Conservation (phyloP, 2,797 vertebrate species). For the Delichon dasypus region DNA sequence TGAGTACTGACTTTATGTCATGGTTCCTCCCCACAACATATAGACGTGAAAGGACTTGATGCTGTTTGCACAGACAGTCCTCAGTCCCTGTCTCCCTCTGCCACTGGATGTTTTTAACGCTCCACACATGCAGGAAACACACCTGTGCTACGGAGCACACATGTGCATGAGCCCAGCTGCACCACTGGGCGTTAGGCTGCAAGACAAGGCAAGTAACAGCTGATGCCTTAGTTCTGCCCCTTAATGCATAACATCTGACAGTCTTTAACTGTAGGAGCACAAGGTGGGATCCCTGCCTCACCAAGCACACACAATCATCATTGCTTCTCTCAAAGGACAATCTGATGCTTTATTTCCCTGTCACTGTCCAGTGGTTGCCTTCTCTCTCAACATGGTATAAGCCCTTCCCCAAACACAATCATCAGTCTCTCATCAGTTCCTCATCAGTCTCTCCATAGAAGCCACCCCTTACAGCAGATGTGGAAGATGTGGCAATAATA, state of each 20-base stretch:
- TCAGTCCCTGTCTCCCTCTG: background rate
- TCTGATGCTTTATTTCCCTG: background rate
- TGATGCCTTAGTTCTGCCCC: background rate
- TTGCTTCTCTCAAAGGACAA: background rate
- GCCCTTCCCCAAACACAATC: background rate
- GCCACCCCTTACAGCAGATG: background rate
- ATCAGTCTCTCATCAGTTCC: background rate
- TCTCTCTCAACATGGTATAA: fast-evolving
- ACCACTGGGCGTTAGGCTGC: fast-evolving
- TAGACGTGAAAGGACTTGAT: fast-evolving
- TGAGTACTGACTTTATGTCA: background rate
- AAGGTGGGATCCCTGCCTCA: fast-evolving
- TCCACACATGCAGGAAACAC: fast-evolving
- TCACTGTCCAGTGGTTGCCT: background rate
- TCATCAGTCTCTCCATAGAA: background rate
- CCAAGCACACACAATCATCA: fast-evolving
- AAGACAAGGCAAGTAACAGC: background rate
- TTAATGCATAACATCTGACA: background rate
- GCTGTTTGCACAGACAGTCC: background rate
- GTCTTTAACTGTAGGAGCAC: background rate
- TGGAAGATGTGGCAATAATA: background rate
- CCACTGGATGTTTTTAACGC: fast-evolving
- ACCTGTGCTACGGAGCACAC: background rate
- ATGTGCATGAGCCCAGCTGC: fast-evolving
- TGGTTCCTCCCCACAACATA: background rate